Evolutionary conservation across 2,888 invertebrate species (phyloP), one percentile per base, ranked within the genome.

Genomic region (Zeuzera pyrina): DNA sequence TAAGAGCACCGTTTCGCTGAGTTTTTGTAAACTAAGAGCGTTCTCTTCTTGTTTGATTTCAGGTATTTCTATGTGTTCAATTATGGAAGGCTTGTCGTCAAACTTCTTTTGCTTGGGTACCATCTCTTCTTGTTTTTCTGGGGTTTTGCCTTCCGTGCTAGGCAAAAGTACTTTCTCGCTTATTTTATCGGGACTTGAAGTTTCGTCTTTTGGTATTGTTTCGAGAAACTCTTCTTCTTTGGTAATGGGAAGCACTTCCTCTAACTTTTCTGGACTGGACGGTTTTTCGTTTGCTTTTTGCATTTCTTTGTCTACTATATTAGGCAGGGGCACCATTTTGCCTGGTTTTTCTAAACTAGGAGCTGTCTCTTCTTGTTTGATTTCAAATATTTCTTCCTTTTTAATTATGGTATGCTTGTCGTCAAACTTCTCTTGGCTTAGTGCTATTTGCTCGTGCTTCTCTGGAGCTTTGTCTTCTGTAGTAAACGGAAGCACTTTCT

Each of bases 1-100:
- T n/a, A n/a, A n/a, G 1, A 24, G 29, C 5, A 15, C 19, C n/a
- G 37, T 43, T 1, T 37, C 28, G 4, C 31, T 31, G 4, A 19
- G 32, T 5, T 21, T 36, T 7, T 1, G 6, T 19, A 8, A 8
- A 2, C 19, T 19, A 2, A 8, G 19, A 5, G 19, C 19, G 6
- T 19, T 2, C 8, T 19, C 2, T 7, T 19, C 6, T 2, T 5
- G 19, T 19, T 2, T 19, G n/a, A n/a, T n/a, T n/a, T n/a, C n/a
- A n/a, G n/a, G n/a, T n/a, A n/a, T n/a, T n/a, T n/a, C n/a, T n/a
- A n/a, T n/a, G n/a, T n/a, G n/a, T 8, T 19, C 19, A 7, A 2
- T 1, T 7, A 2, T 19, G 2, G 19, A 8, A 7, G 19, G 6
- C 19, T 19, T 19, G 5, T 19, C 19, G 8, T 19, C 19, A 19